Evolutionary conservation across 2,888 invertebrate species (phyloP).

Genomic region (Tanypteryx hageni): DNA sequence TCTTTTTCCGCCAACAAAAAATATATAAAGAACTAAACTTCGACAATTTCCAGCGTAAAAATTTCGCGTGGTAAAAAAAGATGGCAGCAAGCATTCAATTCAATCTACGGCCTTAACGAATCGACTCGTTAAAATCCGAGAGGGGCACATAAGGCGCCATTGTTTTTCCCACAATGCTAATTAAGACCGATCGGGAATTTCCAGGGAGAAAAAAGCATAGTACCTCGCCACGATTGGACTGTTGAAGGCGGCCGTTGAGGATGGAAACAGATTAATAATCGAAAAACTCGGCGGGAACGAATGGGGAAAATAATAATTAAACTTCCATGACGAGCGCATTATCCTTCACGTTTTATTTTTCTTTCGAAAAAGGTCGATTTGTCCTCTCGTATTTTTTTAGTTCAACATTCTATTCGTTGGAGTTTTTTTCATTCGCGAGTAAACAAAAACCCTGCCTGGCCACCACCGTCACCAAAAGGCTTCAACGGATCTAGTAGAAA

Average conservation of each 20-base stretch:
- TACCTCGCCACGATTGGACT: not conserved
- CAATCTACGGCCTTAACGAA: not conserved
- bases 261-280: not conserved
- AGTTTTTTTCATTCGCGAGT: too few relatives aligned
- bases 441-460: not conserved
- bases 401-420: not conserved
- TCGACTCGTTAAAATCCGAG: not conserved
- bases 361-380: not conserved
- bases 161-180: slow-evolving; percentile 23
- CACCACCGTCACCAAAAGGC: not conserved
- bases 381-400: not conserved
- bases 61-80: not conserved
- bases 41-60: not conserved
- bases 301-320: not conserved
- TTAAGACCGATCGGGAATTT: slow-evolving; percentile 1
- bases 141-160: not conserved
- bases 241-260: not conserved
- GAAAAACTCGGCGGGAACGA: not conserved
- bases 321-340: not conserved
- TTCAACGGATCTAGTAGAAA: not conserved
- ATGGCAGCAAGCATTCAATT: not conserved
- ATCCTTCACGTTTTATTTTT: too few relatives aligned
- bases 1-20: too few relatives aligned
- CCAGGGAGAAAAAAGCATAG: not conserved
- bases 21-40: not conserved